Evolutionary conservation across 2,113 vertebrate species (phyloP).

Genomic region (Lasiurus borealis): DNA sequence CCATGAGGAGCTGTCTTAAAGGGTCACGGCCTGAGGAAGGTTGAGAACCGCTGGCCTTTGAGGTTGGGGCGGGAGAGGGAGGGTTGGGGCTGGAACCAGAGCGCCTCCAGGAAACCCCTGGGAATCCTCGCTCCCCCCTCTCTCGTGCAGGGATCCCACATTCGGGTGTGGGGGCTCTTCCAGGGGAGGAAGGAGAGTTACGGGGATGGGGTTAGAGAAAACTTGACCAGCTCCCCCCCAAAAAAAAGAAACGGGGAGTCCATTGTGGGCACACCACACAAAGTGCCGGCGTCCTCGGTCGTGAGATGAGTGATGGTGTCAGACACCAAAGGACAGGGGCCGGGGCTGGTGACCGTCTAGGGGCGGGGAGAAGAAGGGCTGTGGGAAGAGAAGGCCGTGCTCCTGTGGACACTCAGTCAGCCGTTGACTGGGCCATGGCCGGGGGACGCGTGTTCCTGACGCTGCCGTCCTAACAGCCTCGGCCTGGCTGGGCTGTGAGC

Average conservation of each 20-base stretch:
- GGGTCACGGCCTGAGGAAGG: too few relatives aligned
- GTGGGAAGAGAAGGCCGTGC: neutral
- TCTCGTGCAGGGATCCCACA: neutral
- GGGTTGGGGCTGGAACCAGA: neutral
- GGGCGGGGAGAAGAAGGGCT: too few relatives aligned
- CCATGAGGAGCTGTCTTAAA: too few relatives aligned
- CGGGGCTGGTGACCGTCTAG: fast-evolving
- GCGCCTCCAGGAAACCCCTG: neutral
- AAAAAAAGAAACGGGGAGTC: too few relatives aligned
- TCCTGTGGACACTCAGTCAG: neutral
- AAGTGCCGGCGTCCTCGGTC: neutral
- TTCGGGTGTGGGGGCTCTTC: neutral
- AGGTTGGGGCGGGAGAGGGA: neutral
- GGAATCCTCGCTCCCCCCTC: neutral
- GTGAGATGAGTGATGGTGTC: neutral
- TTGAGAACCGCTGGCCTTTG: too few relatives aligned
- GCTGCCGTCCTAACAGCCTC: neutral
- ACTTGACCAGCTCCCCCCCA: neutral
- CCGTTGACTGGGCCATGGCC: neutral
- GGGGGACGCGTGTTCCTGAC: neutral
- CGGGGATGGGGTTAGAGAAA: neutral
- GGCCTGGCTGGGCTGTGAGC: neutral
- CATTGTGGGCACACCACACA: fast-evolving
- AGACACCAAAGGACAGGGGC: neutral
- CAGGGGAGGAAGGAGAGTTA: fast-evolving